Conservation (phyloP, 2,113 vertebrate genomes). For the Raja brachyura region DNA sequence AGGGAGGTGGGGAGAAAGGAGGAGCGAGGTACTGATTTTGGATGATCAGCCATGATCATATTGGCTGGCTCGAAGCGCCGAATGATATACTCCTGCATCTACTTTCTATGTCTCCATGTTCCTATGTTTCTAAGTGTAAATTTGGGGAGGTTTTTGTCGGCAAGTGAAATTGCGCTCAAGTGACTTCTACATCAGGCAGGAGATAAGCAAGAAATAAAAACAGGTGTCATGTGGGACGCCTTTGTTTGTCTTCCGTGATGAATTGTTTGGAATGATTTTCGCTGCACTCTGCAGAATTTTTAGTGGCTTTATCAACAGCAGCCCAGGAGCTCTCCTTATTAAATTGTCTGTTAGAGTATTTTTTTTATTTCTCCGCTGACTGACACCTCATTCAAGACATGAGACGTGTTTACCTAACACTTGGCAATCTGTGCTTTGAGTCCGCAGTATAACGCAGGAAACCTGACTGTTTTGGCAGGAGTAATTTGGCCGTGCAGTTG, state of each 20-base stretch:
- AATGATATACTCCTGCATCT: too few relatives aligned
- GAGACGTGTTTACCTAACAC: not conserved
- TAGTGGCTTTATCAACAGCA: not conserved
- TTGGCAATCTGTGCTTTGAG: not conserved
- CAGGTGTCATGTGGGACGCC: not conserved
- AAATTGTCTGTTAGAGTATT: not conserved
- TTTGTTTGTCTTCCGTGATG: not conserved
- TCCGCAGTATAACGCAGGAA: not conserved
- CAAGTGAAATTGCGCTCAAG: not conserved
- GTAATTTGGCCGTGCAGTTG: too few relatives aligned
- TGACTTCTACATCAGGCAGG: not conserved
- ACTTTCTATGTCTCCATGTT: too few relatives aligned
- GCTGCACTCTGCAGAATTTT: not conserved
- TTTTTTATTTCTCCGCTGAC: not conserved
- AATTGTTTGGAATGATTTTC: constrained; percentile 5
- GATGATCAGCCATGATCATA: too few relatives aligned
- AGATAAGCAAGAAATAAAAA: constrained; percentile 6
- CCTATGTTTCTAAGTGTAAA: not conserved
- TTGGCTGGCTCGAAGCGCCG: too few relatives aligned
- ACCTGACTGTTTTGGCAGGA: not conserved
- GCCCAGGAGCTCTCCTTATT: not conserved
- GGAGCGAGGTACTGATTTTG: too few relatives aligned
- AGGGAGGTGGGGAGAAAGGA: too few relatives aligned
- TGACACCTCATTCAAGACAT: not conserved
- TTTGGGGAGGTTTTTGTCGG: not conserved